Conservation (phyloP, 2,888 invertebrate species). For the Hypselothyrea guttata region DNA sequence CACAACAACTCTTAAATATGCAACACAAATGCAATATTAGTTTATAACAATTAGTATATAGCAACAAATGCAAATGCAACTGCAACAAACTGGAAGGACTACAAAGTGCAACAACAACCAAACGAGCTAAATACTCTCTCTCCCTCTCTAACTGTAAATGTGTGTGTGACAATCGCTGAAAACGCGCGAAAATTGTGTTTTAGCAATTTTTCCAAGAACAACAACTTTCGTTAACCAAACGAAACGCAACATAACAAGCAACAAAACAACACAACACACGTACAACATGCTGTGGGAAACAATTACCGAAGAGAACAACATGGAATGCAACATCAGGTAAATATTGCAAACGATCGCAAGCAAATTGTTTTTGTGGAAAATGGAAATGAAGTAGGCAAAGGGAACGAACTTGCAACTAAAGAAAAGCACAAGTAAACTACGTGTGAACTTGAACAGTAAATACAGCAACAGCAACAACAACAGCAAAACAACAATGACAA, state of each 20-base stretch:
- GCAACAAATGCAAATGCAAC: no score
- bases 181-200: constrained; percentile 73
- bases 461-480: constrained; percentile 17
- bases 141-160: constrained; percentile 62
- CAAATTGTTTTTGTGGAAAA: constrained; percentile 8
- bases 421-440: constrained; percentile 60
- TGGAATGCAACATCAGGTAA: constrained; percentile 82
- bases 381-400: constrained; percentile 1
- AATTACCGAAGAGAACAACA: constrained; percentile 80
- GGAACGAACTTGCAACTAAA: constrained; percentile 18
- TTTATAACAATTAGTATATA: constrained; percentile 42
- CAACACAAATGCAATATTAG: constrained; percentile 70
- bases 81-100: constrained; percentile 46
- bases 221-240: constrained; percentile 7
- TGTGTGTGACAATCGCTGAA: constrained; percentile 36
- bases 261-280: constrained; percentile 19
- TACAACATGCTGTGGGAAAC: constrained; percentile 82
- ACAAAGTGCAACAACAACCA: constrained; percentile 42
- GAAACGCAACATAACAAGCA: constrained; percentile 18
- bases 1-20: constrained; percentile 44
- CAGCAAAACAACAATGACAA: constrained; percentile 21
- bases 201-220: constrained; percentile 70
- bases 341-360: constrained; percentile 30
- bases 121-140: constrained; percentile 16
- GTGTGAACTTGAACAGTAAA: constrained; percentile 50